Conservation (phyloP, 2,797 vertebrate genomes). For the Falco naumanni region DNA sequence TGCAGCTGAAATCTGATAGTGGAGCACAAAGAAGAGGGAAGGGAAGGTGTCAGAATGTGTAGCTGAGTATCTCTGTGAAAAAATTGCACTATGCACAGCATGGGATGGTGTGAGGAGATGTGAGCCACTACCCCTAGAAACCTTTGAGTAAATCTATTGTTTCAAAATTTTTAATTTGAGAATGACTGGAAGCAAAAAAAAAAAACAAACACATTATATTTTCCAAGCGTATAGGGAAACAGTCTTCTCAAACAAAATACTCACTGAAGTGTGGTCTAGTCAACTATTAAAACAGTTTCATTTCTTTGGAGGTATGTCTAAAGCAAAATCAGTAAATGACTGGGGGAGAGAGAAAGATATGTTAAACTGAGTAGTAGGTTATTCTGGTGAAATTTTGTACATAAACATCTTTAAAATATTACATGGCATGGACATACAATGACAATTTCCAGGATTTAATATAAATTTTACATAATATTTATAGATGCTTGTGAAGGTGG, state of each 20-base stretch:
- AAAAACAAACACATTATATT: not conserved
- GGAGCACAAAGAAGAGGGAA: not conserved
- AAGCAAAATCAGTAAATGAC: not conserved
- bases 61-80: not conserved
- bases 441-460: not conserved
- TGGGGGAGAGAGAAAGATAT: not conserved
- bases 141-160: not conserved
- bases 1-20: not conserved
- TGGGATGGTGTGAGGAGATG: fast-evolving
- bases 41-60: not conserved
- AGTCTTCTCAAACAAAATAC: not conserved
- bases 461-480: not conserved
- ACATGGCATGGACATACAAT: not conserved
- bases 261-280: not conserved
- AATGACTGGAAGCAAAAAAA: not conserved
- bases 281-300: not conserved
- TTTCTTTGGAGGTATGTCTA: not conserved
- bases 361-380: not conserved
- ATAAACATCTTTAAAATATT: not conserved
- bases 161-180: not conserved
- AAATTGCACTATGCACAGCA: not conserved
- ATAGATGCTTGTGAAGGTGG: not conserved
- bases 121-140: not conserved
- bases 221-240: not conserved
- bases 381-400: not conserved